A percentile compares a stretch with the other conserved stretches of the same genome.
Evolutionary conservation across 2,888 invertebrate species (phyloP).

Genomic region (Yponomeuta malinellus): DNA sequence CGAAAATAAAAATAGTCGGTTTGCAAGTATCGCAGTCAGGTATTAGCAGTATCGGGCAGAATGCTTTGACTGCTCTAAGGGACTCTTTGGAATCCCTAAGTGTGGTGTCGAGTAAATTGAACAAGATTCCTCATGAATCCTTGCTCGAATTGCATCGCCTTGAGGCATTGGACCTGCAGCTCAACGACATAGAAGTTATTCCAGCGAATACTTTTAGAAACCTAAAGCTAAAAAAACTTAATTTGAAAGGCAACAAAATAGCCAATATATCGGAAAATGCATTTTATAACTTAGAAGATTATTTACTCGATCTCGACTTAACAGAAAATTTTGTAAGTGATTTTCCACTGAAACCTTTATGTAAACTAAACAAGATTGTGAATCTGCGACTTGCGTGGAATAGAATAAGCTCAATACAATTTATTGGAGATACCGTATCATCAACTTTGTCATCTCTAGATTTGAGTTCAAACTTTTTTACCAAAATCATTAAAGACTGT

Average conservation of each 20-base stretch:
- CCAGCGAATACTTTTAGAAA: slow-evolving; percentile 91
- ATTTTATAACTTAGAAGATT: slow-evolving; percentile 84
- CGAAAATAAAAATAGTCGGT: slow-evolving; percentile 80
- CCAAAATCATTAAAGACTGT: slow-evolving; percentile 83
- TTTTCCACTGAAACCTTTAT: slow-evolving; percentile 87
- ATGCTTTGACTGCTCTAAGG: slow-evolving; percentile 80
- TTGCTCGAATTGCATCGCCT: slow-evolving; percentile 82
- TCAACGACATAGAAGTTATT: slow-evolving; percentile 88
- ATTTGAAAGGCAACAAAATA: slow-evolving; percentile 90
- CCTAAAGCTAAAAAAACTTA: slow-evolving; percentile 85
- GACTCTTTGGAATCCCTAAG: slow-evolving; percentile 84
- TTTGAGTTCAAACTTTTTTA: slow-evolving; percentile 90
- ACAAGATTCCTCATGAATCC: slow-evolving; percentile 85
- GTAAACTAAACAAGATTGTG: slow-evolving; percentile 82
- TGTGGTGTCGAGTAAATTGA: slow-evolving; percentile 84
- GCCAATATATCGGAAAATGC: slow-evolving; percentile 89
- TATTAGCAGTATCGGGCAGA: slow-evolving; percentile 81
- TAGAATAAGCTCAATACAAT: slow-evolving; percentile 85
- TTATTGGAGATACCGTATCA: slow-evolving; percentile 82
- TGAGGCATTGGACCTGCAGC: slow-evolving; percentile 87
- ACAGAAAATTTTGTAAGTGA: slow-evolving; percentile 89
- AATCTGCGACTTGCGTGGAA: slow-evolving; percentile 87
- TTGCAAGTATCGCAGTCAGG: slow-evolving; percentile 87
- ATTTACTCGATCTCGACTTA: slow-evolving; percentile 87
- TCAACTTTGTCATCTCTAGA: slow-evolving; percentile 85